Evolutionary conservation across 2,888 invertebrate species (phyloP), one percentile per base, ranked within the genome.

Genomic region (Trisateles emortualis): DNA sequence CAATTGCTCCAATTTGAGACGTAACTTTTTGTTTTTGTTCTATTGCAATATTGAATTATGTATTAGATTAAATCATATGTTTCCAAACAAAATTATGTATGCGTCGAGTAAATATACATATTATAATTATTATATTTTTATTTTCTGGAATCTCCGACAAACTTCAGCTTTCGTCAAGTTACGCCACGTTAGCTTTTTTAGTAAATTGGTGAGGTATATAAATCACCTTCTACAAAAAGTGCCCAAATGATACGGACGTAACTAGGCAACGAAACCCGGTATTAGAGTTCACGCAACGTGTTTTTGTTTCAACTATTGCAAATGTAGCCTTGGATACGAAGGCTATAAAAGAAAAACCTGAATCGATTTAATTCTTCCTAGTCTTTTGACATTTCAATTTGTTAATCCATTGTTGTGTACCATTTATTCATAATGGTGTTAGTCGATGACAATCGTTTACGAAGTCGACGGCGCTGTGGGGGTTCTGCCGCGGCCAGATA

Each of bases 331-430:
- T 48, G 47, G 49, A 41, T 41, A 40, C 42, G 48, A 53, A 66
- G 59, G 47, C 29, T 48, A 32, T 40, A 29, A 54, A 45, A 30
- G 11, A 35, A 58, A 57, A 69, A 43, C 26, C 26, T 8, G 26
- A 61, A 54, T 61, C 35, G 42, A 51, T 67, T 61, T 39, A 39
- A 69, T 66, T 70, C 51, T 50, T 61, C 61, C 57, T 55, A 61
- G 47, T 52, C 52, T 45, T 51, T 58, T 62, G 71, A 68, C 67
- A 68, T 70, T 70, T 58, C 63, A 70, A 70, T 68, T 68, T 68
- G 68, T 54, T 70, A 62, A 70, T 63, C 59, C 56, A 71, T 68
- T 68, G 68, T 68, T 60, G 42, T 62, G 45, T 57, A 35, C 63
- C 47, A 52, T 56, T 57, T 62, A 61, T 38, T 54, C 46, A 38